Evolutionary conservation across 2,888 invertebrate genomes (phyloP).

Genomic region (Cynaeus angustus): DNA sequence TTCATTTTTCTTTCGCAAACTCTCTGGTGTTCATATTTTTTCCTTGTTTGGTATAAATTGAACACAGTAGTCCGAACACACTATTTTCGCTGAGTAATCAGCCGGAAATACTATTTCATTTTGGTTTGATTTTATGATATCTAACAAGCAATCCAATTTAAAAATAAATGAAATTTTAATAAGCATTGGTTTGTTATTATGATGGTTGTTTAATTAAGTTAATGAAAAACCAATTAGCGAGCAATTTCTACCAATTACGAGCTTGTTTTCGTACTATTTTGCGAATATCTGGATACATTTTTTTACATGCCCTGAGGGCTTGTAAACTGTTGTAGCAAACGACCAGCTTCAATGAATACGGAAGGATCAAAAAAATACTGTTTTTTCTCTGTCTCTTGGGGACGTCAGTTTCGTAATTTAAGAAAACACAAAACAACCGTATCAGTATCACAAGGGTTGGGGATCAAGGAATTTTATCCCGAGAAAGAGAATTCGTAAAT

Average conservation of each 20-base stretch:
- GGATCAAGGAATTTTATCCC: constrained; percentile 23
- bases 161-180: neutral
- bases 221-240: constrained; percentile 7
- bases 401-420: constrained; percentile 18
- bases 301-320: neutral
- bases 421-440: constrained; percentile 33
- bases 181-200: neutral
- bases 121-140: too few species aligned
- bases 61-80: too few species aligned
- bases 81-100: too few species aligned
- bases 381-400: constrained; percentile 10
- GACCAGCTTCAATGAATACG: constrained; percentile 11
- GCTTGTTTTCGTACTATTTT: neutral
- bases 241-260: neutral
- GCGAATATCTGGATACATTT: neutral
- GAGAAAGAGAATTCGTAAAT: constrained; percentile 37
- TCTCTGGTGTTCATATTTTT: too few species aligned
- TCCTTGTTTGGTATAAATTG: too few species aligned
- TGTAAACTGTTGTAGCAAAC: constrained; percentile 10
- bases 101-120: too few species aligned
- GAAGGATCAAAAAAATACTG: constrained; percentile 12
- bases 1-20: too few species aligned
- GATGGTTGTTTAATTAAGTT: constrained; percentile 1
- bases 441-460: constrained; percentile 21
- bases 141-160: neutral